Evolutionary conservation across 2,797 vertebrate species (phyloP), one percentile per base, ranked within the genome.

Genomic region (Coccyzus lansbergi): DNA sequence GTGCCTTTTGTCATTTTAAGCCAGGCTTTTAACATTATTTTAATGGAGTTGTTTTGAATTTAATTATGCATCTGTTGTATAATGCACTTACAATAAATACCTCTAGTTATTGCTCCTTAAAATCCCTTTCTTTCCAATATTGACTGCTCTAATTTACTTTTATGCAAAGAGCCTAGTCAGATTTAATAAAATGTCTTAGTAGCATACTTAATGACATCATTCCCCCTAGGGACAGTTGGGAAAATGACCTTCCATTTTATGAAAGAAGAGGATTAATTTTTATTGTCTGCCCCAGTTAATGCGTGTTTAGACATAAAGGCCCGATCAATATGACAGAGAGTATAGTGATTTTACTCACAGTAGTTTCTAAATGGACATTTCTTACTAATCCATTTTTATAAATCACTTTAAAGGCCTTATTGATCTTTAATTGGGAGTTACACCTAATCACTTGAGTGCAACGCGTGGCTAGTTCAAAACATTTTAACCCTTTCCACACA

Each of bases 341-440:
- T 93, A 86, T 74, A 94, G 92, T 84, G 93, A 86, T 96, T 95
- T 97, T 96, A 95, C 92, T 96, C 96, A 90, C 90, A 83, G 75
- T 90, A 95, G 83, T 94, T 94, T 96, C 96, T 97, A 94, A 97
- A 95, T 96, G 94, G 96, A 95, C 83, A 79, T 88, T 93, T 97
- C 95, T 97, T 97, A 97, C 97, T 98, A 98, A 95, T 98, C 98
- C 97, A 97, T 97, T 96, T 96, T 97, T 98, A 98, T 98, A 98
- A 98, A 98, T 98, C 97, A 97, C 97, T 97, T 98, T 96, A 94
- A 98, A 98, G 97, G 93, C 95, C 97, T 96, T 97, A 98, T 98
- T 97, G 98, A 98, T 98, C 98, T 98, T 97, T 98, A 98, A 97
- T 98, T 98, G 98, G 97, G 97, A 98, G 97, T 96, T 91, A 96